Conservation (phyloP, 2,113 vertebrate species). For the Rattus rattus region DNA sequence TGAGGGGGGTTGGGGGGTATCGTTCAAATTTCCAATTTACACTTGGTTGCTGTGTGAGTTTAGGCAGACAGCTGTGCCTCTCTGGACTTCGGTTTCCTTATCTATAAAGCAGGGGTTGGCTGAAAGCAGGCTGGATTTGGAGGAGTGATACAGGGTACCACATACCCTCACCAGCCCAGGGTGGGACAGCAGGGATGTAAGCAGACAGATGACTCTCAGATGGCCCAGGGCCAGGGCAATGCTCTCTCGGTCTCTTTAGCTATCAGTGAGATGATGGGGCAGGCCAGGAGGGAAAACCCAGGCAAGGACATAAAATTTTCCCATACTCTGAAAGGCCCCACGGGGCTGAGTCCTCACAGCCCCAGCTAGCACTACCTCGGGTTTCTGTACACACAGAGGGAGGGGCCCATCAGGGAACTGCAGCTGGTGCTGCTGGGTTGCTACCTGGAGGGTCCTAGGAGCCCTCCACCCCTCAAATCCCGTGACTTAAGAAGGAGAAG, state of each 20-base stretch:
- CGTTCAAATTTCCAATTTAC: background rate
- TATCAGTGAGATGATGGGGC: background rate
- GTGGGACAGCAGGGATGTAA: background rate
- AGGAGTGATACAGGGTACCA: accelerated
- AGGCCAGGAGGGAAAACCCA: slow-evolving; percentile 10
- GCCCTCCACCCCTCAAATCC: background rate
- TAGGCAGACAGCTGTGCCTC: background rate
- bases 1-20: background rate
- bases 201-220: background rate
- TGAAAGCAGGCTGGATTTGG: background rate
- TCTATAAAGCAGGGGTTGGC: background rate
- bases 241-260: background rate
- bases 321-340: background rate
- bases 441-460: no score
- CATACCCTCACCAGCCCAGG: background rate
- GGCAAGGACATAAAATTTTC: slow-evolving; percentile 24
- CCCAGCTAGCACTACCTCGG: accelerated
- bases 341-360: background rate
- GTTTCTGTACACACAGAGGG: background rate
- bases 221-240: accelerated
- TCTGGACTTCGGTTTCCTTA: background rate
- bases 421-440: background rate
- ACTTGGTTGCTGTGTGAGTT: background rate
- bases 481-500: background rate
- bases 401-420: background rate